These are phyloP conservation scores for Copidosoma aretas DNA, from an alignment of 2,888 invertebrate genomes.

Conservation along the genomic window DNA sequence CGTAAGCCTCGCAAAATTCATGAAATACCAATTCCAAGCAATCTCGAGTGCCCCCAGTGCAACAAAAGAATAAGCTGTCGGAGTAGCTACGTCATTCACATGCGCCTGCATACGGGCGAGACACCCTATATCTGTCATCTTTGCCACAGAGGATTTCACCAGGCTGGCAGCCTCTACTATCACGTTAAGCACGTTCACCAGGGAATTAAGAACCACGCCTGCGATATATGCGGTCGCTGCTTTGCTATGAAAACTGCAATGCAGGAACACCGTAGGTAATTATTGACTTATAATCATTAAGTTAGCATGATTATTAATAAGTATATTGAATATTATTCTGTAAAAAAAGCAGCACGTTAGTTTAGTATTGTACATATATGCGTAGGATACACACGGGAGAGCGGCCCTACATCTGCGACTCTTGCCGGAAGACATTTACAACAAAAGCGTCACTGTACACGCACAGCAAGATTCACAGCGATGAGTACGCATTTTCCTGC, in stretches of 20 bases:
- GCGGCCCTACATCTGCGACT: slow-evolving; percentile 61
- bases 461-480: slow-evolving; percentile 54
- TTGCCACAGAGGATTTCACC: slow-evolving; percentile 64
- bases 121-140: slow-evolving; percentile 63
- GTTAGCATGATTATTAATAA: too few species aligned
- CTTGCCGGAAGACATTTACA: slow-evolving; percentile 65
- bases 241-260: slow-evolving; percentile 64
- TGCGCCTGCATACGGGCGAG: slow-evolving; percentile 48
- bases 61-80: slow-evolving; percentile 46
- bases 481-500: slow-evolving; percentile 51
- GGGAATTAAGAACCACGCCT: slow-evolving; percentile 63
- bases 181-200: slow-evolving; percentile 66
- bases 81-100: slow-evolving; percentile 46
- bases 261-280: slow-evolving; percentile 63
- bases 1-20: background rate
- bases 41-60: slow-evolving; percentile 45
- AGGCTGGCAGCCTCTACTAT: slow-evolving; percentile 65
- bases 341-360: too few species aligned
- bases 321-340: too few species aligned
- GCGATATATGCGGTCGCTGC: slow-evolving; percentile 64
- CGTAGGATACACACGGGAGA: slow-evolving; percentile 63
- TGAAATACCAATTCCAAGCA: background rate
- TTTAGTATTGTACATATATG: too few species aligned
- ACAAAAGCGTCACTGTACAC: slow-evolving; percentile 65
- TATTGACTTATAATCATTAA: too few species aligned